Conservation (phyloP, 2,888 invertebrate species). For the Pecten maximus region DNA sequence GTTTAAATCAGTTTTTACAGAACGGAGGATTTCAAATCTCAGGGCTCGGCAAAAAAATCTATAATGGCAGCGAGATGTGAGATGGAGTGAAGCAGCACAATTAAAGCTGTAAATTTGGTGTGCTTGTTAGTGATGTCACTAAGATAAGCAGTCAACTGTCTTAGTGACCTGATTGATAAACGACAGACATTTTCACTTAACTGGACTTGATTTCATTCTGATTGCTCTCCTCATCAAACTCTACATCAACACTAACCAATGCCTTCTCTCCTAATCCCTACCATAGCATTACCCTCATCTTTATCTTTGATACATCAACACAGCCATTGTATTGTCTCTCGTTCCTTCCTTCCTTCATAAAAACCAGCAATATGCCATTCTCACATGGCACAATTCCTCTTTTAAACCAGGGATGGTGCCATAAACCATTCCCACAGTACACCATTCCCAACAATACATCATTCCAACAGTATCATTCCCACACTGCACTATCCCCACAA, state of each 20-base stretch:
- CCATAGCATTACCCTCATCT: not conserved
- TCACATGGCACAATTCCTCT: too few relatives aligned
- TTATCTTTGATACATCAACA: too few relatives aligned
- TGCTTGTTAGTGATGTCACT: not conserved
- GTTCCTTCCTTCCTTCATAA: too few relatives aligned
- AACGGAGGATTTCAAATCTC: not conserved
- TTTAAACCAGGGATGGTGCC: too few relatives aligned
- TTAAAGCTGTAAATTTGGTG: not conserved
- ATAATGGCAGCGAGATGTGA: constrained; percentile 22
- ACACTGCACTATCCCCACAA: not conserved
- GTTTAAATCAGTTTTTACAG: not conserved
- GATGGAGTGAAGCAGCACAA: not conserved
- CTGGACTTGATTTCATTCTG: not conserved
- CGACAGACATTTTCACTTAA: constrained; percentile 32
- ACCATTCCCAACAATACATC: too few relatives aligned
- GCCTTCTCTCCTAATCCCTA: not conserved
- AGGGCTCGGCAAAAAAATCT: not conserved
- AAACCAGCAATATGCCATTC: too few relatives aligned
- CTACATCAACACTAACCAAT: not conserved
- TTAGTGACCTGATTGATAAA: constrained; percentile 25
- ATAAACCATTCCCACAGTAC: too few relatives aligned
- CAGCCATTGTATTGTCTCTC: too few relatives aligned
- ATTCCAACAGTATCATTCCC: not conserved
- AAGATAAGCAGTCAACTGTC: not conserved
- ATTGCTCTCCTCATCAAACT: not conserved